Evolutionary conservation across 2,888 invertebrate genomes (phyloP), one percentile per base, ranked within the genome.

Genomic region (Hirtodrosophila alboralis): DNA sequence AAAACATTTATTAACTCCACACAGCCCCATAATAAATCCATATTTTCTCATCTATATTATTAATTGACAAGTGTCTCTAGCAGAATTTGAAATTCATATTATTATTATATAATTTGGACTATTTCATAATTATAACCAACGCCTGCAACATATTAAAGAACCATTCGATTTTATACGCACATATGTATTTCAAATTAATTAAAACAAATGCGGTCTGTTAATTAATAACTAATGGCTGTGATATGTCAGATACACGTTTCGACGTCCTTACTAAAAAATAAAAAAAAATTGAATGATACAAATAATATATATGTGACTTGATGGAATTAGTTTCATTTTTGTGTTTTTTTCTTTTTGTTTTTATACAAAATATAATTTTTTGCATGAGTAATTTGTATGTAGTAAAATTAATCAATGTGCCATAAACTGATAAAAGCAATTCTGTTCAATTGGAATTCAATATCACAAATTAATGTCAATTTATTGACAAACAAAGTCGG

Each of bases 211-310:
- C 49, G 76, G 52, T 41, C 37, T 60, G 64, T 75, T 72, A 76
- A 78, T 78, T 76, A 81, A 78, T 75, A 81, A 69, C 59, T 62
- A 76, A 69, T 76, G 64, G 57, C 69, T 54, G 43, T 33, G 48
- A 58, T 51, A 26, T 62, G 75, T 73, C 75, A 73, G 37, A 43
- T 49, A 26, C 68, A 60, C 26, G 53, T 54, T 33, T 44, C 23
- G 21, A 26, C 13, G 16, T 28, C 26, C 4, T 2, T 12, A 26
- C 13, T 12, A 44, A 51, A 43, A 14, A 26, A 16, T 12, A 44
- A 51, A 43, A 14, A 47, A 54, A 28, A 18, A 9, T 36, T 56
- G 21, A 10, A 30, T 51, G 10, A 5, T 13, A 16, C 13, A 31
- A 30, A 59, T 53, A 63, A 27, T 64, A 48, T 18, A 54, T 51